Evolutionary conservation across 2,113 vertebrate species (phyloP).

Genomic region (Chroicocephalus ridibundus): DNA sequence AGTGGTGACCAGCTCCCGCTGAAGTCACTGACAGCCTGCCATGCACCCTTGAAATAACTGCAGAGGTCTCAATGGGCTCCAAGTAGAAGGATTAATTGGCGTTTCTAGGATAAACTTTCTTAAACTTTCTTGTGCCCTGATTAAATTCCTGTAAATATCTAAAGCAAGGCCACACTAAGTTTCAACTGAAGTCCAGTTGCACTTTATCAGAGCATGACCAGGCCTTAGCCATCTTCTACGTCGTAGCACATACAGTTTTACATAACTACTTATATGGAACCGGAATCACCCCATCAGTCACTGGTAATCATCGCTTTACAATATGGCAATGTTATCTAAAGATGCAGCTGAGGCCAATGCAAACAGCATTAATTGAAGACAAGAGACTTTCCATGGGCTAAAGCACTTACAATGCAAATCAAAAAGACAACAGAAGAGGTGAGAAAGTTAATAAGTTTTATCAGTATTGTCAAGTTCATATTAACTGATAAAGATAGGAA

Average conservation of each 20-base stretch:
- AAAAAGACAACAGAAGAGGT: neutral
- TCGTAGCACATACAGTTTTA: neutral
- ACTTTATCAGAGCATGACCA: neutral
- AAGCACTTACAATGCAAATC: neutral
- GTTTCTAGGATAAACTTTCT: neutral
- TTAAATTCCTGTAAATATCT: neutral
- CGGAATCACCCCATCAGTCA: neutral
- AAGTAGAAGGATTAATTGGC: neutral
- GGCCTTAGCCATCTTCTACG: neutral
- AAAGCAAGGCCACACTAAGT: neutral
- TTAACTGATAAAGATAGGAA: neutral
- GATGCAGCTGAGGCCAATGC: neutral
- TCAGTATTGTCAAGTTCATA: neutral
- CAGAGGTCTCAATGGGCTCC: neutral
- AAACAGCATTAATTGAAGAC: neutral
- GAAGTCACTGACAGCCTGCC: neutral
- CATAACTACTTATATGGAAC: neutral
- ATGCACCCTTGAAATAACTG: neutral
- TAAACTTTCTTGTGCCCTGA: neutral
- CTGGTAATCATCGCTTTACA: neutral
- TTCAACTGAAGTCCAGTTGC: neutral
- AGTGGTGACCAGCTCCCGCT: neutral
- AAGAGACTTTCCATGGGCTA: neutral
- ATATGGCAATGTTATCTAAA: neutral
- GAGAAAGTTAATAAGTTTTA: neutral